Conservation (phyloP, 2,113 vertebrate species). For the Willisornis vidua region DNA sequence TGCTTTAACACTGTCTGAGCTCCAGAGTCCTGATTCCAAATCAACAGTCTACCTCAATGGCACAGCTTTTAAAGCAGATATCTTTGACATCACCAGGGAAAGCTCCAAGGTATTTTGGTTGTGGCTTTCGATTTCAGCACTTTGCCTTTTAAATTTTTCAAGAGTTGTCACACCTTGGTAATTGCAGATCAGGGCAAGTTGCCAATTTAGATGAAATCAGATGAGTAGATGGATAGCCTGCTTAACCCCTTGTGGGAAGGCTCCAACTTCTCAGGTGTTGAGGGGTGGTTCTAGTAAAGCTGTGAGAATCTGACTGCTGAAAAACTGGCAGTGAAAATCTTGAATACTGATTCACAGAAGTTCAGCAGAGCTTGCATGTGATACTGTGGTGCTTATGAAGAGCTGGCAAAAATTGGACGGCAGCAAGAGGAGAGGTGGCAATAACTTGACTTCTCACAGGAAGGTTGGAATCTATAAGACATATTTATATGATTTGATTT, state of each 20-base stretch:
- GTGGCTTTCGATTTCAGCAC: neutral
- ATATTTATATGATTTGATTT: neutral
- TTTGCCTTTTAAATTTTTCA: neutral
- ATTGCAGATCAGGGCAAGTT: neutral
- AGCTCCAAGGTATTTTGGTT: conserved; percentile 87
- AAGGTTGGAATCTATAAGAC: neutral
- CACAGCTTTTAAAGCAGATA: conserved; percentile 74
- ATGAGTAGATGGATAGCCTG: neutral
- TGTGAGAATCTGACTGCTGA: neutral
- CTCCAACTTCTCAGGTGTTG: neutral
- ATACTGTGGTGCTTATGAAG: neutral
- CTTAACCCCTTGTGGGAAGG: neutral
- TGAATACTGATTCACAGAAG: neutral
- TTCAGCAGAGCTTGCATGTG: neutral
- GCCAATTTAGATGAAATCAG: neutral
- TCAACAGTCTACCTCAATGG: conserved; percentile 85
- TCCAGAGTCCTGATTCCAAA: conserved; percentile 69
- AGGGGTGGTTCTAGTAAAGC: neutral
- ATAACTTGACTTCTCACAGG: neutral
- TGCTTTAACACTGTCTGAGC: conserved; percentile 83
- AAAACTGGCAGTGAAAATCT: neutral
- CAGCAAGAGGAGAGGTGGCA: neutral
- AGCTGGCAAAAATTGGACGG: neutral
- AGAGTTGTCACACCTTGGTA: neutral
- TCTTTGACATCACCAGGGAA: conserved; percentile 82